These are phyloP conservation scores for Aphelocoma californica DNA, from an alignment of 2,797 vertebrate species.

Conservation along the genomic window DNA sequence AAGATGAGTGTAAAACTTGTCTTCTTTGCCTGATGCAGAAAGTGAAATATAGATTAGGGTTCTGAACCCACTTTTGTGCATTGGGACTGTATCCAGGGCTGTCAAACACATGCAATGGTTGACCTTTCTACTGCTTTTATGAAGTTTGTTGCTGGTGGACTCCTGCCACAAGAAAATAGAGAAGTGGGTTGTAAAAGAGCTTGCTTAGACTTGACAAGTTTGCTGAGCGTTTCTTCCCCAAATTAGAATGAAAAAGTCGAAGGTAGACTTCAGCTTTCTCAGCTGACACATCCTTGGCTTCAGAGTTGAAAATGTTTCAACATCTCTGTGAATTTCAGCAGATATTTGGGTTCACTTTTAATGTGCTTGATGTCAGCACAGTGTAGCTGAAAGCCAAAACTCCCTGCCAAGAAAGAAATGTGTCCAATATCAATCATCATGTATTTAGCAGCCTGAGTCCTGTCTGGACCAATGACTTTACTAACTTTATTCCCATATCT, in stretches of 20 bases:
- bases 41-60: slow-evolving; percentile 29
- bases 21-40: neutral
- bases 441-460: slow-evolving; percentile 45
- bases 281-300: slow-evolving; percentile 64
- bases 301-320: slow-evolving; percentile 60
- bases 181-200: slow-evolving; percentile 57
- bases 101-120: neutral
- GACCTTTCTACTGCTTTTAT: slow-evolving; percentile 29
- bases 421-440: slow-evolving; percentile 60
- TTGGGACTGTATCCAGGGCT: neutral
- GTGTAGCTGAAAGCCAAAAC: slow-evolving; percentile 54
- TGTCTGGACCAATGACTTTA: slow-evolving; percentile 55
- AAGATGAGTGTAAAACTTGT: slow-evolving; percentile 11
- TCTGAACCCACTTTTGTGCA: slow-evolving; percentile 28
- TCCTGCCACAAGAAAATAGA: slow-evolving; percentile 58
- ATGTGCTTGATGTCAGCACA: slow-evolving; percentile 49
- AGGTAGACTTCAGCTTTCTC: slow-evolving; percentile 52
- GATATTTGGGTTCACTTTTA: slow-evolving; percentile 67
- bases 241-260: slow-evolving; percentile 47
- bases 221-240: slow-evolving; percentile 24
- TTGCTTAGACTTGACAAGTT: slow-evolving; percentile 65
- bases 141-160: slow-evolving; percentile 35
- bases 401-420: slow-evolving; percentile 56
- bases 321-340: slow-evolving; percentile 61
- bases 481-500: slow-evolving; percentile 55